These are phyloP conservation scores for Athripsodes cinereus DNA, from an alignment of 2,888 invertebrate species.

Conservation along the genomic window DNA sequence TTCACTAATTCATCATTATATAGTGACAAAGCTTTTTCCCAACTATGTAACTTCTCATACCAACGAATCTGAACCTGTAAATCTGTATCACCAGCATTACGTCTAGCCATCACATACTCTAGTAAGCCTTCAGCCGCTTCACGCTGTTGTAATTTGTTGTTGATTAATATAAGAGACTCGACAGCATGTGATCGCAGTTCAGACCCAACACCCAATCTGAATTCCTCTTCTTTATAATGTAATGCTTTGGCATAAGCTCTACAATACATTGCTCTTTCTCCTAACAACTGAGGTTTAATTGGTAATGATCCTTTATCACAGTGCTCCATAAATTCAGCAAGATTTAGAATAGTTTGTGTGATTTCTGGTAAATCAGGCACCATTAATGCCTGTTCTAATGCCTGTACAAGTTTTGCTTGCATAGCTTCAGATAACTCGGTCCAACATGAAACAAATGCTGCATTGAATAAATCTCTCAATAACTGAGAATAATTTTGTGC, in stretches of 20 bases:
- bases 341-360: slow-evolving; percentile 91
- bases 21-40: slow-evolving; percentile 90
- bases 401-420: slow-evolving; percentile 78
- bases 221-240: slow-evolving; percentile 84
- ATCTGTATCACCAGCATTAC: slow-evolving; percentile 59
- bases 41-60: slow-evolving; percentile 98
- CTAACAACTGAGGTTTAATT: slow-evolving; percentile 78
- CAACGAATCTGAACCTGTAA: slow-evolving; percentile 76
- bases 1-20: slow-evolving; percentile 71
- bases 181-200: slow-evolving; percentile 80
- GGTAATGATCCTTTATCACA: slow-evolving; percentile 95
- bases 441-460: slow-evolving; percentile 99
- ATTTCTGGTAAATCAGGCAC: slow-evolving; percentile 94
- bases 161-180: slow-evolving; percentile 91
- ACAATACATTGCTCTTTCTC: slow-evolving; percentile 92
- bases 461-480: slow-evolving; percentile 95
- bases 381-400: slow-evolving; percentile 81
- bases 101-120: slow-evolving; percentile 80
- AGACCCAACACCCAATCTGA: slow-evolving; percentile 73
- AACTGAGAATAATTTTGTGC: slow-evolving; percentile 94
- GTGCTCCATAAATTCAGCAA: slow-evolving; percentile 99
- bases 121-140: slow-evolving; percentile 95
- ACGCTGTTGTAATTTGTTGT: slow-evolving; percentile 96
- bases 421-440: slow-evolving; percentile 80
- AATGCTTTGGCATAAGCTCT: slow-evolving; percentile 64